Evolutionary conservation across 2,113 vertebrate genomes (phyloP).

Genomic region (Verasper variegatus): DNA sequence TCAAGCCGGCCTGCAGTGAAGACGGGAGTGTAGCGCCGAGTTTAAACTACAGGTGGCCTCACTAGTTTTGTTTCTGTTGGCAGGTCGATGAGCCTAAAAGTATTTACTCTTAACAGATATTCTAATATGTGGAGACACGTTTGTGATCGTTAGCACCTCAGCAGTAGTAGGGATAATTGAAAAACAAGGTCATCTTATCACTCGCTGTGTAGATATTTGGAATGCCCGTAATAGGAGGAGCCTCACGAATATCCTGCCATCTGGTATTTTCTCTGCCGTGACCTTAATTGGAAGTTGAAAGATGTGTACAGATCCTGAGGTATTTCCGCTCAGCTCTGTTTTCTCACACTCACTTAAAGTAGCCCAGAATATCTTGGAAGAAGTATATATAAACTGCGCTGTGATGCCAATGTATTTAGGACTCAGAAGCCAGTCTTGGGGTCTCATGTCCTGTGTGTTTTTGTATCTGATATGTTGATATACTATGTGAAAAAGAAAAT

Average conservation of each 20-base stretch:
- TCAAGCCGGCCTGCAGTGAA: not conserved
- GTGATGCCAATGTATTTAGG: conserved; percentile 10
- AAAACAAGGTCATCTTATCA: conserved; percentile 13
- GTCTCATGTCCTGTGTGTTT: not conserved
- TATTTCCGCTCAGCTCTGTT: conserved; percentile 47
- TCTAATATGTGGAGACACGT: not conserved
- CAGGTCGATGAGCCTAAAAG: not conserved
- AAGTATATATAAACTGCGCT: conserved; percentile 5
- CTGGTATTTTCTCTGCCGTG: conserved; percentile 50
- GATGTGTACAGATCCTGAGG: conserved; percentile 47
- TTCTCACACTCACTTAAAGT: conserved; percentile 41
- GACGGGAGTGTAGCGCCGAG: not conserved
- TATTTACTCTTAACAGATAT: conserved; percentile 24
- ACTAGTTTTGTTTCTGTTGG: not conserved
- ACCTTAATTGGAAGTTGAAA: conserved; percentile 73
- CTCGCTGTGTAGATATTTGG: conserved; percentile 39
- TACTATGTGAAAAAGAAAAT: too few relatives aligned
- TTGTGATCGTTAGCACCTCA: not conserved
- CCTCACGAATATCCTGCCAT: conserved; percentile 33
- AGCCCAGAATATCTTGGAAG: conserved; percentile 18
- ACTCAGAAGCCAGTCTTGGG: not conserved
- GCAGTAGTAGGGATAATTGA: not conserved
- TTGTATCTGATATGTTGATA: too few relatives aligned
- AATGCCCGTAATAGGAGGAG: conserved; percentile 29
- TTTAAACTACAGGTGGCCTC: not conserved